phyloP scores from a whole-genome alignment of 1,140 invertebrate species.

The Telenomus remus region DNA sequence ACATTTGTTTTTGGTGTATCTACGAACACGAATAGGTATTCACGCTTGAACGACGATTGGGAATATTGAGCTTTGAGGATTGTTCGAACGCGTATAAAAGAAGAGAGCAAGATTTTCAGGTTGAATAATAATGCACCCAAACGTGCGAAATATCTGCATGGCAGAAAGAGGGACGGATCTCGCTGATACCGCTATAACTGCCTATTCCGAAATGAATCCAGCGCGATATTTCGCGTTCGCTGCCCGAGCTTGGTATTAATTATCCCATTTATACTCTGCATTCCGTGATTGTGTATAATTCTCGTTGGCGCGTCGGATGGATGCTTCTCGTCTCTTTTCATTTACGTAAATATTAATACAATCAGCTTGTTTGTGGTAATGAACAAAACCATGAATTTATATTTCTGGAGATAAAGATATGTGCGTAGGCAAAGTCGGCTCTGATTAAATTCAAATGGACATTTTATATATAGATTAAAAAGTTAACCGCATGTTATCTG shows the following conservation, averaged over 20 bases:
- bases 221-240: conserved; percentile 47
- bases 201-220: conserved; percentile 42
- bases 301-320: conserved; percentile 28
- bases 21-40: conserved; percentile 30
- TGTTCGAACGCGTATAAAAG: conserved; percentile 54
- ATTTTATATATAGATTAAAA: no score
- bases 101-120: conserved; percentile 44
- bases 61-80: conserved; percentile 44
- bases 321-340: conserved; percentile 45
- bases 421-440: background rate
- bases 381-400: conserved; percentile 33
- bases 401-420: conserved; percentile 15
- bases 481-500: no score
- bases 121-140: conserved; percentile 52
- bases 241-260: conserved; percentile 40
- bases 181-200: conserved; percentile 41
- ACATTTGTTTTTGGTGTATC: background rate
- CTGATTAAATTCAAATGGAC: no score
- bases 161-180: conserved; percentile 43
- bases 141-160: conserved; percentile 46
- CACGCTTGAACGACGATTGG: conserved; percentile 38
- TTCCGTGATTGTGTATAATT: conserved; percentile 45
- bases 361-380: conserved; percentile 45
- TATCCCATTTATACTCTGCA: conserved; percentile 50
- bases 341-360: conserved; percentile 51